A percentile compares a stretch with the other conserved stretches of the same genome.
Evolutionary conservation across 2,797 vertebrate genomes (phyloP).

Genomic region (Siniperca scherzeri): DNA sequence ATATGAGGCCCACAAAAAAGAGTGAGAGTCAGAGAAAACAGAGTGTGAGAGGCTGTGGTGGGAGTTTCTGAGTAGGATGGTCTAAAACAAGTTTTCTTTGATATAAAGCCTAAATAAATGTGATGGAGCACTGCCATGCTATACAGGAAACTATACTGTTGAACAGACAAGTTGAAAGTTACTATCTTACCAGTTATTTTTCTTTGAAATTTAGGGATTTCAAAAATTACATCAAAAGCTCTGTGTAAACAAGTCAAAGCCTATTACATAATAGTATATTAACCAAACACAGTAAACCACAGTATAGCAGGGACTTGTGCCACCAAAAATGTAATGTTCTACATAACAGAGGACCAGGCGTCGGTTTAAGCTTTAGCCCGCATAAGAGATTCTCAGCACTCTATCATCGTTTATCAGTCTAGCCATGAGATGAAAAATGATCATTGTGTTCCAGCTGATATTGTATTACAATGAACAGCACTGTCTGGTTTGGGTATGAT

Average conservation of each 20-base stretch:
- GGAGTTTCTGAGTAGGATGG: no score
- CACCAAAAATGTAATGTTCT: neutral
- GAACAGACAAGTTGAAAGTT: neutral
- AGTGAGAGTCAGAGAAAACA: no score
- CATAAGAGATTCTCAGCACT: neutral
- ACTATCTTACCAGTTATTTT: neutral
- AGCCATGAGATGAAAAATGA: conserved; percentile 25
- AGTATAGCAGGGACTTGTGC: neutral
- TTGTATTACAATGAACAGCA: conserved; percentile 15
- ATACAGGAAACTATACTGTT: neutral
- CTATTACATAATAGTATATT: neutral
- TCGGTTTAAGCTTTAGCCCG: neutral
- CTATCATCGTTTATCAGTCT: conserved; percentile 16
- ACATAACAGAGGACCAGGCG: neutral
- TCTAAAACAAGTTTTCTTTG: neutral
- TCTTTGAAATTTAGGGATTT: neutral
- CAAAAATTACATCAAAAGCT: neutral
- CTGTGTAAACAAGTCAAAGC: conserved; percentile 4
- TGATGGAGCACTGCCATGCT: neutral
- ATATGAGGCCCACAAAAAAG: neutral
- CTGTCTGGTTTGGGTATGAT: conserved; percentile 3
- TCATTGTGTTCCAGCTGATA: conserved; percentile 11
- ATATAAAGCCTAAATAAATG: conserved; percentile 4
- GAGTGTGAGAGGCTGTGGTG: no score
- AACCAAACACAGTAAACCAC: neutral